Base-by-base conservation (phyloP, 2,797 vertebrate genomes). In the Jordanella pulchra region DNA sequence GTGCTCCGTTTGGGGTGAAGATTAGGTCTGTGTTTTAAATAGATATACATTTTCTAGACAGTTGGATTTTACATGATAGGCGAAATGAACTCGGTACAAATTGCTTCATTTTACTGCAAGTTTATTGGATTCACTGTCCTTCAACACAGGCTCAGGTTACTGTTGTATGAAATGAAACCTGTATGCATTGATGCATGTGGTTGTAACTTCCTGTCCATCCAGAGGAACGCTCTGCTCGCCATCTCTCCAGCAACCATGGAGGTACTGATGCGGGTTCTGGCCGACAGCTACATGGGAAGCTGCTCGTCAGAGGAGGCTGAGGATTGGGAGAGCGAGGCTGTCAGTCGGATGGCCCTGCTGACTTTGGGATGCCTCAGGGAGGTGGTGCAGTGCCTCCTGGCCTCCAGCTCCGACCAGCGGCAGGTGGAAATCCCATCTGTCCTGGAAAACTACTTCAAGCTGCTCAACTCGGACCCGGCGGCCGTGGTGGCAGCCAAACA, bases 221-320 rank as follows among this genome's bases (percentile, higher is more conserved):
- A 99, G 98, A 96, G 93, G 77, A 99, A 99, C 54, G 97, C 98
- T 76, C 94, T 99, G 72, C 94, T 96, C 67, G 97, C 97, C 82
- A 96, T 99, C 84, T 99, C 98, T 79, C 97, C 98, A 32, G 98
- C 98, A 82, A 99, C 98, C 71, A 96, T 99, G 96, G 98, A 99
- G 94, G 97, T 99, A 77, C 86, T 99, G 89, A 95, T 98, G 95
- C 94, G 95, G 67, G 95, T 98, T 77, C 89, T 99, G 89, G 89
- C 96, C 4, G 97, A 97, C 87, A 97, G 96, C 92, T 90, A 90
- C 69, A 95, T 95, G 87, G 94, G 87, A 2, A 93, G 94, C 92
- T 95, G 95, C 79, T 72, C 84, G 0, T 77, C 87, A 58, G 91
- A 84, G 0, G 93, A 93, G 9, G 91, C 89, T 0, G 94, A 94